Conservation (phyloP, 1,140 invertebrate genomes). For the Steinernema feltiae region DNA sequence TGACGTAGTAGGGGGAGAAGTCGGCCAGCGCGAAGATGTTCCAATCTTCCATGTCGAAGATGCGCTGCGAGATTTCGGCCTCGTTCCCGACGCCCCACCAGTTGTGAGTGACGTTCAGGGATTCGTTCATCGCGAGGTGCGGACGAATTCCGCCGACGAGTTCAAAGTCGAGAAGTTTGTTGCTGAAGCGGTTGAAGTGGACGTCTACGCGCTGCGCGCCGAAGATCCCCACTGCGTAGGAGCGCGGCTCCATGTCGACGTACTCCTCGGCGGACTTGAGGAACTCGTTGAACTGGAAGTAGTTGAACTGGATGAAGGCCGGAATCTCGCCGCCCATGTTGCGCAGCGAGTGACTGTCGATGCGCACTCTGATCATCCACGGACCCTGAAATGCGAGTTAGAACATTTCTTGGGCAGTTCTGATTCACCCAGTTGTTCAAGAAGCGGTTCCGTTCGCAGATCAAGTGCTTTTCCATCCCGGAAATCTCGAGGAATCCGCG, state of each 20-base stretch:
- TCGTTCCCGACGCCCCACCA: slow-evolving; percentile 79
- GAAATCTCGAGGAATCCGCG: slow-evolving; percentile 74
- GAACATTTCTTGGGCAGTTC: slow-evolving; percentile 80
- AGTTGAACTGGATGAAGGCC: slow-evolving; percentile 55
- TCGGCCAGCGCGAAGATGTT: slow-evolving; percentile 89
- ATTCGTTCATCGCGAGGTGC: slow-evolving; percentile 76
- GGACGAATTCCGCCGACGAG: slow-evolving; percentile 76
- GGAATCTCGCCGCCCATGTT: slow-evolving; percentile 35
- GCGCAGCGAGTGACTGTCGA: slow-evolving; percentile 40
- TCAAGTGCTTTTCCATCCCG: slow-evolving; percentile 93
- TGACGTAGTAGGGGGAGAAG: slow-evolving; percentile 75
- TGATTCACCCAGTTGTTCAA: slow-evolving; percentile 74
- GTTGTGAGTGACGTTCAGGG: slow-evolving; percentile 80
- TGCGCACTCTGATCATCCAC: slow-evolving; percentile 52
- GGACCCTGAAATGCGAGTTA: slow-evolving; percentile 41
- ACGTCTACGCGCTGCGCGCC: slow-evolving; percentile 88
- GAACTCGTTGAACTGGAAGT: slow-evolving; percentile 54
- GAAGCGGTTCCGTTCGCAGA: slow-evolving; percentile 70
- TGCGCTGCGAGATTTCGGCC: slow-evolving; percentile 70
- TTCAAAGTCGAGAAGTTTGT: slow-evolving; percentile 76
- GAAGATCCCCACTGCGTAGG: slow-evolving; percentile 79
- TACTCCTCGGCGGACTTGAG: slow-evolving; percentile 42
- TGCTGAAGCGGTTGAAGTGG: slow-evolving; percentile 84
- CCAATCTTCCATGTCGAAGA: slow-evolving; percentile 99
- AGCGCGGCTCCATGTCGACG: slow-evolving; percentile 64